Conservation (phyloP, 2,888 invertebrate species). For the Thereva unica region DNA sequence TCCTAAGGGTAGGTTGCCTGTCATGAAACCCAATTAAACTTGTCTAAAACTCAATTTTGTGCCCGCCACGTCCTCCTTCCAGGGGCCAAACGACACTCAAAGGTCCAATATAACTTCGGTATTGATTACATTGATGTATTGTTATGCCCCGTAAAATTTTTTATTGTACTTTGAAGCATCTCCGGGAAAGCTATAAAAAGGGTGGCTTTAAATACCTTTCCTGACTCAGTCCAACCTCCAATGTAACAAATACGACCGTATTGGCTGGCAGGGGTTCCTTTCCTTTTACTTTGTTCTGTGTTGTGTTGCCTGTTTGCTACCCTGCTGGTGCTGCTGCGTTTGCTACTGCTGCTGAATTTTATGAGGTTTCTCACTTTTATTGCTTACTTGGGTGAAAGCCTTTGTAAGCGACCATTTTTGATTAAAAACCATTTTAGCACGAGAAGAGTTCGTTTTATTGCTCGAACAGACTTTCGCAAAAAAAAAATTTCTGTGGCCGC, state of each 20-base stretch:
- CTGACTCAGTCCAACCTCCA: not conserved
- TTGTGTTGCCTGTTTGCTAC: not conserved
- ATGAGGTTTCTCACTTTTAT: constrained; percentile 22
- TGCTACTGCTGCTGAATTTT: constrained; percentile 6
- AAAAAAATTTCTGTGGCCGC: not conserved
- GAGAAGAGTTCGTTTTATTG: constrained; percentile 32
- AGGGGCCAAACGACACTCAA: constrained; percentile 35
- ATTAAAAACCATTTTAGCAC: constrained; percentile 28
- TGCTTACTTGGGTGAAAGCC: constrained; percentile 19
- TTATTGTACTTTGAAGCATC: constrained; percentile 40
- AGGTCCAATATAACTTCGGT: constrained; percentile 39
- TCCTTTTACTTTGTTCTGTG: not conserved
- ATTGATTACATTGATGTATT: constrained; percentile 42
- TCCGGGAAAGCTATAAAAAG: constrained; percentile 35
- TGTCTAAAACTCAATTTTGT: constrained; percentile 38
- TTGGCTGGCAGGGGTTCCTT: too few relatives aligned
- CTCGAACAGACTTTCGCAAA: constrained; percentile 23
- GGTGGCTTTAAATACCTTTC: constrained; percentile 32
- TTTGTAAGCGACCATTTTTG: constrained; percentile 29
- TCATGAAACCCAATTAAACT: constrained; percentile 37
- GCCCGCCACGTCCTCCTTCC: constrained; percentile 31
- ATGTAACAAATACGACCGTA: constrained; percentile 3
- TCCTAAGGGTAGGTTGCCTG: not conserved
- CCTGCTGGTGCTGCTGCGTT: not conserved
- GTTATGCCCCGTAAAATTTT: constrained; percentile 39